Evolutionary conservation across 2,888 invertebrate species (phyloP).

Genomic region (Mesodorylaimus sp.): DNA sequence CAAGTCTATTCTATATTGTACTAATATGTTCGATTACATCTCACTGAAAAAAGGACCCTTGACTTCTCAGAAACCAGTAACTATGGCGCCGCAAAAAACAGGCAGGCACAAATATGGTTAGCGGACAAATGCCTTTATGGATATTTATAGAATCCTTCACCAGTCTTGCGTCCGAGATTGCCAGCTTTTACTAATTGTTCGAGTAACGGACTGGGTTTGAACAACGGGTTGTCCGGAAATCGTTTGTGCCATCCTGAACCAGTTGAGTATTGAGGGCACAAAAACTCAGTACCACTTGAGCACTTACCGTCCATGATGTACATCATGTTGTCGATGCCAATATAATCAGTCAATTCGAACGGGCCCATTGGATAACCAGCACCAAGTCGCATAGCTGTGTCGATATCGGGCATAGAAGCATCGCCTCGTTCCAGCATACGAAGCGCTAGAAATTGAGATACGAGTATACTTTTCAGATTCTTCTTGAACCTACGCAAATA

Average conservation of each 20-base stretch:
- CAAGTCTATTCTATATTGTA: too few species aligned
- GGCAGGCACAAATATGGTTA: too few species aligned
- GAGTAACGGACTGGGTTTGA: constrained; percentile 44
- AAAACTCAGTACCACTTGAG: too few species aligned
- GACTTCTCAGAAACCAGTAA: too few species aligned
- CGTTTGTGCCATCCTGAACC: constrained; percentile 50
- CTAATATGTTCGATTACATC: too few species aligned
- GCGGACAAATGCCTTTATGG: too few species aligned
- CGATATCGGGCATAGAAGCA: constrained; percentile 54
- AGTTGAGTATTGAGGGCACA: too few species aligned
- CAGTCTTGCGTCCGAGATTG: constrained; percentile 58
- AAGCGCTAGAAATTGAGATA: too few species aligned
- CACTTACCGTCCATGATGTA: constrained; percentile 53
- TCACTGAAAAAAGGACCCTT: too few species aligned
- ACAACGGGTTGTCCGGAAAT: constrained; percentile 49
- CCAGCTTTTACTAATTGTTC: constrained; percentile 53
- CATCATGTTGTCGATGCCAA: constrained; percentile 58
- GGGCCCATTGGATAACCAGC: constrained; percentile 80
- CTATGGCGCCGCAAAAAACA: too few species aligned
- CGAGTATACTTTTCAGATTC: too few species aligned
- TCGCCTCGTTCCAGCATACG: constrained; percentile 57
- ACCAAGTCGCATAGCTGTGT: constrained; percentile 71
- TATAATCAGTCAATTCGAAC: constrained; percentile 60
- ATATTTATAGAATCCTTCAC: constrained; percentile 67
- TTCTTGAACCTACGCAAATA: too few species aligned